A percentile compares a stretch with the other conserved stretches of the same genome.
Evolutionary conservation across 1,140 invertebrate species (phyloP).

Genomic region (Xylocopa sonorina): DNA sequence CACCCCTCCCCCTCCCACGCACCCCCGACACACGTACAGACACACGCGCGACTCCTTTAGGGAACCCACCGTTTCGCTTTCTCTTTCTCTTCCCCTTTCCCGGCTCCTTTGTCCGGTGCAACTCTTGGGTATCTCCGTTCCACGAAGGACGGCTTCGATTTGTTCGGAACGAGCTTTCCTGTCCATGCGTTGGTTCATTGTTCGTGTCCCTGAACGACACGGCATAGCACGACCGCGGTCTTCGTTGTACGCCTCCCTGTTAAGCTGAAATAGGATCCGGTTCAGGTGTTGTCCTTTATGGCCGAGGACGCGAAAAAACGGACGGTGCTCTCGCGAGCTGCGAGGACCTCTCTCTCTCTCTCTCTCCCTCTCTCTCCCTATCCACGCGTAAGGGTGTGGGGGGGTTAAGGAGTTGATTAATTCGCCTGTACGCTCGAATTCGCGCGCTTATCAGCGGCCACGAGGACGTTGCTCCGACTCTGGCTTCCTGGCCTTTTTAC

Average conservation of each 20-base stretch:
- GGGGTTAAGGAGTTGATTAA: conserved; percentile 39
- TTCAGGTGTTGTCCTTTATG: conserved; percentile 53
- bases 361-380: background rate
- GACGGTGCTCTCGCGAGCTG: conserved; percentile 1
- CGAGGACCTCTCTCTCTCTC: background rate
- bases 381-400: background rate
- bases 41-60: background rate
- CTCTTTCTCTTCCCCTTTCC: conserved; percentile 21
- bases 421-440: conserved; percentile 30
- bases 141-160: conserved; percentile 50
- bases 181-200: conserved; percentile 57
- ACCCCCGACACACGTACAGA: background rate
- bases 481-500: background rate
- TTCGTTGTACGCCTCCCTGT: conserved; percentile 53
- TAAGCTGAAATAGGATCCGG: conserved; percentile 50
- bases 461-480: background rate
- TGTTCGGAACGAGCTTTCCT: conserved; percentile 55
- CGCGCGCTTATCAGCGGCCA: conserved; percentile 27
- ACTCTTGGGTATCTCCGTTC: background rate
- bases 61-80: conserved; percentile 4
- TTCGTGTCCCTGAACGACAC: conserved; percentile 59
- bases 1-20: conserved; percentile 1
- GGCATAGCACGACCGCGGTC: conserved; percentile 55
- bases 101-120: conserved; percentile 27
- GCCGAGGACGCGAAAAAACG: conserved; percentile 39